These are phyloP conservation scores for Platichthys flesus DNA, from an alignment of 2,113 vertebrate species.

Conservation along the genomic window DNA sequence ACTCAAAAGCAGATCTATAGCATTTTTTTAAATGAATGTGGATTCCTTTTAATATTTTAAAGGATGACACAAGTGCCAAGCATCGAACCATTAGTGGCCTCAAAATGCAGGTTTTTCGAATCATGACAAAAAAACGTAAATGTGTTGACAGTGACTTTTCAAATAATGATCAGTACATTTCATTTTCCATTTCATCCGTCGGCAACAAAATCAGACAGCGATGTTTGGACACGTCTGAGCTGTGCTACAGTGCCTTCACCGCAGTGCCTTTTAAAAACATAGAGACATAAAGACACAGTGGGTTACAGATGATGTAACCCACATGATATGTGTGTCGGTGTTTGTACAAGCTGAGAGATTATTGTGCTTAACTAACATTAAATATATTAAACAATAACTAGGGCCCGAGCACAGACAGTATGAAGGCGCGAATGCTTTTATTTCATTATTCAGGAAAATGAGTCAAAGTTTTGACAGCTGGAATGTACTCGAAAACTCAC, in stretches of 20 bases:
- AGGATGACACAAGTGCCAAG: neutral
- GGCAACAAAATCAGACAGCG: conserved; percentile 11
- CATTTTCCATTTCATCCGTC: conserved; percentile 22
- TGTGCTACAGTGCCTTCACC: conserved; percentile 50
- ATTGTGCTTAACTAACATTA: conserved; percentile 1
- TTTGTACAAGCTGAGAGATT: conserved; percentile 4
- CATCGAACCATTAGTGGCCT: conserved; percentile 7
- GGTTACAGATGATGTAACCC: no score
- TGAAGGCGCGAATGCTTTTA: no score
- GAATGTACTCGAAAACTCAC: no score
- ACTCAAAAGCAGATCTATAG: neutral
- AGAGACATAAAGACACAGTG: neutral
- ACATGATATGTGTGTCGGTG: neutral
- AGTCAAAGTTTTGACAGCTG: no score
- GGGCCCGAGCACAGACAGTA: no score
- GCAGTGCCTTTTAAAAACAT: conserved; percentile 43
- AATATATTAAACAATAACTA: conserved; percentile 25
- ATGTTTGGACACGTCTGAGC: conserved; percentile 11
- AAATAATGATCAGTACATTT: conserved; percentile 37
- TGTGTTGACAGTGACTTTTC: conserved; percentile 10
- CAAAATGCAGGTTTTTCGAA: conserved; percentile 19
- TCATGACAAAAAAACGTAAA: conserved; percentile 19
- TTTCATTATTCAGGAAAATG: no score
- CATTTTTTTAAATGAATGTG: conserved; percentile 14
- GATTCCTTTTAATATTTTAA: conserved; percentile 21